These are phyloP conservation scores for Parasteatoda lunata DNA, from an alignment of 2,888 invertebrate species.

Conservation along the genomic window DNA sequence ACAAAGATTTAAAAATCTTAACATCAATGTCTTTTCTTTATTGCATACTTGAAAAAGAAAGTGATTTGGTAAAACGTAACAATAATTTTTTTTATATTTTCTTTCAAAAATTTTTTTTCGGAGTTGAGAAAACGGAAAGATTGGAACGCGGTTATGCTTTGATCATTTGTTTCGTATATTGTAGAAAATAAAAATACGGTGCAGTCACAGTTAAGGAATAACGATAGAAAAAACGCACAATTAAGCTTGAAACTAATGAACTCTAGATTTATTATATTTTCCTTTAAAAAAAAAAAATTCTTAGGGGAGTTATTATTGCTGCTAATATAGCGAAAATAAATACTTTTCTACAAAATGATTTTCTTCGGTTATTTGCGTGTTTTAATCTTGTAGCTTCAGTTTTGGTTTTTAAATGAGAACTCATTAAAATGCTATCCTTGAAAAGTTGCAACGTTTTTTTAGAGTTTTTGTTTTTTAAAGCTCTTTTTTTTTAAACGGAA, in stretches of 20 bases:
- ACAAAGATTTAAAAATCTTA: conserved; percentile 37
- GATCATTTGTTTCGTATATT: conserved; percentile 61
- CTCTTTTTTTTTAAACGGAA: no score
- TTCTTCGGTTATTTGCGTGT: not conserved
- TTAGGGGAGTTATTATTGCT: conserved; percentile 36
- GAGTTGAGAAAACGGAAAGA: not conserved
- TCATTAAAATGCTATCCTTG: conserved; percentile 55
- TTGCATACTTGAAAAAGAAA: conserved; percentile 52
- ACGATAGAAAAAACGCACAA: conserved; percentile 41
- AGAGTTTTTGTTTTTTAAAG: conserved; percentile 16
- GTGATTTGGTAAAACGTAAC: conserved; percentile 49
- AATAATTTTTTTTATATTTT: conserved; percentile 11
- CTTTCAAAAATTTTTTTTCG: not conserved
- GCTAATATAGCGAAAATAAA: conserved; percentile 51
- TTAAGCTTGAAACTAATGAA: conserved; percentile 56
- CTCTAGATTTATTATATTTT: conserved; percentile 9
- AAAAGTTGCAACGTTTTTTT: conserved; percentile 8
- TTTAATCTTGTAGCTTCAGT: conserved; percentile 9
- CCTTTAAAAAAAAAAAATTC: conserved; percentile 7
- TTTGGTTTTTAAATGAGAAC: conserved; percentile 29
- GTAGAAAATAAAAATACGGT: conserved; percentile 58
- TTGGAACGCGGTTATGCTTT: conserved; percentile 3
- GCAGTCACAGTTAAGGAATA: conserved; percentile 30
- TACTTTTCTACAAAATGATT: conserved; percentile 47
- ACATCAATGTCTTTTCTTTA: conserved; percentile 32